Evolutionary conservation across 2,888 invertebrate species (phyloP).

Genomic region (Tetrapedia diversipes): DNA sequence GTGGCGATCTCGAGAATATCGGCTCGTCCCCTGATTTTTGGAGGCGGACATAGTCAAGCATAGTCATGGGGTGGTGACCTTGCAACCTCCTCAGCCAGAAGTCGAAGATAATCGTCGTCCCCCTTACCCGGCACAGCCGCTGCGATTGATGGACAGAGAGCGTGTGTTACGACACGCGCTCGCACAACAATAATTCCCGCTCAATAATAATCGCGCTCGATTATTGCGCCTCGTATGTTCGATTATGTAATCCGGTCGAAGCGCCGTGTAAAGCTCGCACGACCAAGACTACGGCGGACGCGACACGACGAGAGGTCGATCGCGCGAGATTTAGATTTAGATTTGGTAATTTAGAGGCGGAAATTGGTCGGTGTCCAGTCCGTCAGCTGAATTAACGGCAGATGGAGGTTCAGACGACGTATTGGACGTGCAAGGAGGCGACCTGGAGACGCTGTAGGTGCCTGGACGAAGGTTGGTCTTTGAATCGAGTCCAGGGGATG

Average conservation of each 20-base stretch:
- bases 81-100: conserved; percentile 62
- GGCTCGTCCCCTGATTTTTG: conserved; percentile 18
- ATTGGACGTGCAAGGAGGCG: conserved; percentile 28
- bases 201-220: conserved; percentile 67
- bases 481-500: neutral
- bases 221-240: conserved; percentile 65
- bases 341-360: conserved; percentile 81
- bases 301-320: too few relatives aligned
- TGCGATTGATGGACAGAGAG: conserved; percentile 56
- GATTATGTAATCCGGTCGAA: conserved; percentile 57
- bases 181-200: conserved; percentile 69
- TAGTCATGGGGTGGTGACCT: conserved; percentile 61
- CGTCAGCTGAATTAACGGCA: conserved; percentile 75
- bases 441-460: neutral
- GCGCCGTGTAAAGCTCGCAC: too few relatives aligned
- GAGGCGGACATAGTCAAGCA: conserved; percentile 9
- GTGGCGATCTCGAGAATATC: conserved; percentile 12
- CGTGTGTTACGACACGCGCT: conserved; percentile 60
- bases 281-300: too few relatives aligned
- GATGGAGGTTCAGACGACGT: conserved; percentile 48
- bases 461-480: neutral
- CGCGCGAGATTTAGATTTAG: conserved; percentile 80
- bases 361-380: conserved; percentile 76
- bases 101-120: conserved; percentile 57
- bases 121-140: conserved; percentile 6